Evolutionary conservation across 2,888 invertebrate genomes (phyloP).

Genomic region (Ellobium chinense): DNA sequence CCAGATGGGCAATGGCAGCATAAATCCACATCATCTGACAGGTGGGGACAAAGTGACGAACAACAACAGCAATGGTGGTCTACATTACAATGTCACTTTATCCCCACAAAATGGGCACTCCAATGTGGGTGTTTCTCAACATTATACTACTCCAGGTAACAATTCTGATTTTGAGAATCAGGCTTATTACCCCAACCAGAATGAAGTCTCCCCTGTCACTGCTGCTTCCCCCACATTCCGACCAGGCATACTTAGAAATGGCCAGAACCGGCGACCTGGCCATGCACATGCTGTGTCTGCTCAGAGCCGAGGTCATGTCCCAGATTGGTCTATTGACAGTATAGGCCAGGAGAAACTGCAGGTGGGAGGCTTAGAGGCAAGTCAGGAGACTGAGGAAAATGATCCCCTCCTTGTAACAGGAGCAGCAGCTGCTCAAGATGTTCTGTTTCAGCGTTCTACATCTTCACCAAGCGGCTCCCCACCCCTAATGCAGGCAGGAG

Average conservation of each 20-base stretch:
- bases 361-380: constrained; percentile 26
- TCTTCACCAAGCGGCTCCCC: background rate
- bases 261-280: background rate
- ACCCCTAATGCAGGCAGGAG: background rate
- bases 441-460: constrained; percentile 2
- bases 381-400: constrained; percentile 32
- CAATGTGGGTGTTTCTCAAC: background rate
- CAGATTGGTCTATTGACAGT: constrained; percentile 36
- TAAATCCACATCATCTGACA: constrained; percentile 6
- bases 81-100: background rate
- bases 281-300: constrained; percentile 17
- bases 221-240: background rate
- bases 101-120: background rate
- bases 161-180: background rate
- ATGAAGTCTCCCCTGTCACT: background rate
- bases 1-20: background rate
- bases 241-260: constrained; percentile 35
- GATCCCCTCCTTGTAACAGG: constrained; percentile 37
- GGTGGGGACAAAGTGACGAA: constrained; percentile 26
- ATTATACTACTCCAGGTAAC: background rate
- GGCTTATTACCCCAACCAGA: background rate
- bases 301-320: constrained; percentile 5
- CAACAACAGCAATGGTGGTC: constrained; percentile 27
- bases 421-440: background rate
- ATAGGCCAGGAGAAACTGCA: constrained; percentile 35